A percentile compares a stretch with the other conserved stretches of the same genome.
phyloP scores from a whole-genome alignment of 2,797 vertebrate species.

The Microctenopoma stevenorrisi region DNA sequence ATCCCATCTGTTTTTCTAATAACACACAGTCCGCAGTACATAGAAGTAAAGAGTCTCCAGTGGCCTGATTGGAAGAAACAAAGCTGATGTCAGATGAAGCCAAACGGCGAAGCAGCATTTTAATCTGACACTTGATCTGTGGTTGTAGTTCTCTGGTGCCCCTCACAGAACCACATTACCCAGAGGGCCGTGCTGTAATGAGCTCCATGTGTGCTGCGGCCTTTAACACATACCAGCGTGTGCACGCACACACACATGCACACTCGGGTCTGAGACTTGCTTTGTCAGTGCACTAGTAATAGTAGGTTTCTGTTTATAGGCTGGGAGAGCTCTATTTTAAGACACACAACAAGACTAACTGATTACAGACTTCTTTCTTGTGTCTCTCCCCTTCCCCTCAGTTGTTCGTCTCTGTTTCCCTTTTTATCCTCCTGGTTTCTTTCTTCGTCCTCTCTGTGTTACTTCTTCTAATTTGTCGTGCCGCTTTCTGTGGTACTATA shows the following conservation, averaged over 20 bases:
- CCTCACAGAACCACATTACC: slow-evolving; percentile 79
- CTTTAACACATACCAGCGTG: slow-evolving; percentile 51
- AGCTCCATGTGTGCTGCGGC: slow-evolving; percentile 80
- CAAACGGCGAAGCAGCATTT: slow-evolving; percentile 46
- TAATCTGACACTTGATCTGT: slow-evolving; percentile 71
- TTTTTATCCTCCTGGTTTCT: slow-evolving; percentile 34
- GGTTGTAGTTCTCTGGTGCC: slow-evolving; percentile 74
- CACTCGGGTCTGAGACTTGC: slow-evolving; percentile 72
- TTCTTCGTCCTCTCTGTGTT: background rate
- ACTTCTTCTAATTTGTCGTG: background rate
- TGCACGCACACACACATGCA: slow-evolving; percentile 39
- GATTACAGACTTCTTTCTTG: slow-evolving; percentile 80
- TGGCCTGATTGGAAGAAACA: slow-evolving; percentile 11
- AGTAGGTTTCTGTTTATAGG: slow-evolving; percentile 87
- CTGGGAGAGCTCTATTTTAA: slow-evolving; percentile 85
- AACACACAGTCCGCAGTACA: slow-evolving; percentile 7
- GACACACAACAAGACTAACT: slow-evolving; percentile 86
- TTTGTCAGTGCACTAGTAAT: slow-evolving; percentile 86
- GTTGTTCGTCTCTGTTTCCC: slow-evolving; percentile 35
- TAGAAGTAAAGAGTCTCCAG: slow-evolving; percentile 6
- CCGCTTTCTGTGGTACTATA: background rate
- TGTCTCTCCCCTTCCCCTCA: slow-evolving; percentile 63
- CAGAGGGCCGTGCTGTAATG: slow-evolving; percentile 79
- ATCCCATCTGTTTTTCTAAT: slow-evolving; percentile 4
- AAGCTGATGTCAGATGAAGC: slow-evolving; percentile 14